Percentiles rank a stretch among this genome's conserved stretches.
These are phyloP conservation scores for Cettia cetti DNA, from an alignment of 2,113 vertebrate genomes.

Conservation along the genomic window DNA sequence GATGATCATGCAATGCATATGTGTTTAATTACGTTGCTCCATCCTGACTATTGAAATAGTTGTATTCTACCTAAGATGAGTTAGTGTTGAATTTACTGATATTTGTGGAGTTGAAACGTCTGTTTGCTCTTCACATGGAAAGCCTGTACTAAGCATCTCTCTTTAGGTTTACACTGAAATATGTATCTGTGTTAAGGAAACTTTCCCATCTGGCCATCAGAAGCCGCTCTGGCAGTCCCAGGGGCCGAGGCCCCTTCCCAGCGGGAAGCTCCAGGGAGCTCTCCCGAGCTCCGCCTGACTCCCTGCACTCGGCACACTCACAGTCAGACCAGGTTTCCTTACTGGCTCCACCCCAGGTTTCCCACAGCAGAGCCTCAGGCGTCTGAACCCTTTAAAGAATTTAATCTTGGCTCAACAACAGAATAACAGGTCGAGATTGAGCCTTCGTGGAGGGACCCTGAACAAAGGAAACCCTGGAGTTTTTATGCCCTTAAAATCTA, in stretches of 20 bases:
- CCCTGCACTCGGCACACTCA: neutral
- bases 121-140: neutral
- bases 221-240: neutral
- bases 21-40: neutral
- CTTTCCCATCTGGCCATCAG: neutral
- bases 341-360: neutral
- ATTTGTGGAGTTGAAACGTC: neutral
- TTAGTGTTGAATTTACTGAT: neutral
- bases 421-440: neutral
- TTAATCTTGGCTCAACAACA: neutral
- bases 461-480: neutral
- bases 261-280: neutral
- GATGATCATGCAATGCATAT: neutral
- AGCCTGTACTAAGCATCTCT: neutral
- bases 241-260: neutral
- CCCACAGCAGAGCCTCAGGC: neutral
- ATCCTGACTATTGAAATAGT: neutral
- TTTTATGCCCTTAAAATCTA: neutral
- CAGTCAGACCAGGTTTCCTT: neutral
- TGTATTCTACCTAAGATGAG: neutral
- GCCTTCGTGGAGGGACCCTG: neutral
- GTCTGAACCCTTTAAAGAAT: neutral
- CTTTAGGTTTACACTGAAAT: neutral
- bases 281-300: neutral
- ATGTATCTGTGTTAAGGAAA: neutral